Percentiles rank a stretch among this genome's conserved stretches.
These are phyloP conservation scores for Heteronetta atricapilla DNA, from an alignment of 2,113 vertebrate species.

Conservation along the genomic window DNA sequence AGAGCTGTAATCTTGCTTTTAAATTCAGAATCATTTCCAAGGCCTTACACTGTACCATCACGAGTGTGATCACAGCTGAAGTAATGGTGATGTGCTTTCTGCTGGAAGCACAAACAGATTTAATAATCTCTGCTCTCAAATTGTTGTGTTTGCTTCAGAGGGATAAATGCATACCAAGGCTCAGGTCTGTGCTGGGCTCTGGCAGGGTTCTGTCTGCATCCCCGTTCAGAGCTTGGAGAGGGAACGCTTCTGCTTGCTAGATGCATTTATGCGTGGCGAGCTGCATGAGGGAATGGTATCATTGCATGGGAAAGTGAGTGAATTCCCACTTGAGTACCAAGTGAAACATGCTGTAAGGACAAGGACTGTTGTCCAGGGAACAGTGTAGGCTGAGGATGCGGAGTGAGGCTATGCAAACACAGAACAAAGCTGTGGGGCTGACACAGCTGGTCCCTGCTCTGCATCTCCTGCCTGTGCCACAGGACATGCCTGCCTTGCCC, in stretches of 20 bases:
- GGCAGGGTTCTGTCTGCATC: not conserved
- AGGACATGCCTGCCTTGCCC: too few relatives aligned
- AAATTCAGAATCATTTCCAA: not conserved
- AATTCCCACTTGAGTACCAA: too few relatives aligned
- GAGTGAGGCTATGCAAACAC: too few relatives aligned
- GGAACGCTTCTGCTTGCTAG: fast-evolving
- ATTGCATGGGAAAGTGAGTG: not conserved
- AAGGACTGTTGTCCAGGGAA: too few relatives aligned
- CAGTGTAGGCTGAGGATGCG: too few relatives aligned
- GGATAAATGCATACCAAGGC: not conserved
- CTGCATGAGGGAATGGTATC: not conserved
- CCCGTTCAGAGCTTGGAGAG: fast-evolving
- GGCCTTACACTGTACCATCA: not conserved
- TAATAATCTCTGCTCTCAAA: too few relatives aligned
- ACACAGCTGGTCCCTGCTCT: too few relatives aligned
- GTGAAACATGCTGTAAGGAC: too few relatives aligned
- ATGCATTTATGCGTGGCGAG: not conserved
- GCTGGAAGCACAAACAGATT: not conserved
- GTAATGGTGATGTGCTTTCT: not conserved
- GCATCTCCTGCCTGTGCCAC: too few relatives aligned
- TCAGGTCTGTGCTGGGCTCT: not conserved
- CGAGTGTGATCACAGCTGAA: fast-evolving
- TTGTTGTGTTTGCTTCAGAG: not conserved
- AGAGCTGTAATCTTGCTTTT: not conserved
- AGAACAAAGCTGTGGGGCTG: too few relatives aligned